Percentiles rank a stretch among this genome's conserved stretches.
These are phyloP conservation scores for Charanyca ferruginea DNA, from an alignment of 2,888 invertebrate genomes.

Conservation along the genomic window DNA sequence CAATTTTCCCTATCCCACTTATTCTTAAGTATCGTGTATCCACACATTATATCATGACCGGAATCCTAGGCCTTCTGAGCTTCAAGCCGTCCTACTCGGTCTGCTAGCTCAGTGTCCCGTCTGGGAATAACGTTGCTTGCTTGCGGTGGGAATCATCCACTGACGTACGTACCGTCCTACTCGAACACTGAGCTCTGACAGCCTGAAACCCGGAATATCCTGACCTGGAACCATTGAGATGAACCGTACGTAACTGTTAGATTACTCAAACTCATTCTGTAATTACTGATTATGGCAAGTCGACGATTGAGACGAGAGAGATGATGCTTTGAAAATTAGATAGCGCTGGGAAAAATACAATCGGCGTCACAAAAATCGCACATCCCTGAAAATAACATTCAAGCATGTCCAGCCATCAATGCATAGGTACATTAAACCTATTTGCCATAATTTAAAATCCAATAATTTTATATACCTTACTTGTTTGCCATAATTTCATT, in stretches of 20 bases:
- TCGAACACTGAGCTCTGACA: background rate
- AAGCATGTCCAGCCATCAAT: no score
- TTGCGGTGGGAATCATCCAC: background rate
- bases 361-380: no score
- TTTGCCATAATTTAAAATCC: no score
- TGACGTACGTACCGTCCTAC: background rate
- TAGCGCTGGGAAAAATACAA: constrained; percentile 28
- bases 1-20: background rate
- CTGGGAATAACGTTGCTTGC: background rate
- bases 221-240: background rate
- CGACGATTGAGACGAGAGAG: no score
- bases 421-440: no score
- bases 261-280: background rate
- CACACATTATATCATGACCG: background rate
- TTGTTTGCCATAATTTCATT: no score
- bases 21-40: background rate
- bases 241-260: background rate
- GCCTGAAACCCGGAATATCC: background rate
- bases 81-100: background rate
- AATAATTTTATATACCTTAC: no score
- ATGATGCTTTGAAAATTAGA: constrained; percentile 31
- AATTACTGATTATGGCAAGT: constrained; percentile 9
- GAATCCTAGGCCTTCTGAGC: background rate
- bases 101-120: background rate
- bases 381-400: no score